Percentiles rank a stretch among this genome's conserved stretches.
Evolutionary conservation across 2,888 invertebrate genomes (phyloP).

Genomic region (Hirtodrosophila alboralis): DNA sequence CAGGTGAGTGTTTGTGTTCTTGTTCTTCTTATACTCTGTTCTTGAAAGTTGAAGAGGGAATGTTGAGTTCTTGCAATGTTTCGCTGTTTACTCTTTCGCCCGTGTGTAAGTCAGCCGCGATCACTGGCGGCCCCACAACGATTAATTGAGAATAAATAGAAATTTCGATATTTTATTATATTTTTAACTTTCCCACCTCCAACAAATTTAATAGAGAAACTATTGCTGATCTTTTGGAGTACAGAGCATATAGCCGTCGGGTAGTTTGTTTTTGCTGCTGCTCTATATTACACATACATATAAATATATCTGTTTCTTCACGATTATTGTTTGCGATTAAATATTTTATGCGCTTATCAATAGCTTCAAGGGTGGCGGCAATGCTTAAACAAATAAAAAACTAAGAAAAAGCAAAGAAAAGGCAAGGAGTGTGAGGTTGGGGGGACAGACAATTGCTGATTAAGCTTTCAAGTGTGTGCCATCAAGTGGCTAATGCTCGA

Average conservation of each 20-base stretch:
- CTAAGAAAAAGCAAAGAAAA: conserved; percentile 12
- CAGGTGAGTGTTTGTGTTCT: conserved; percentile 55
- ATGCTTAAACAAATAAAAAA: conserved; percentile 61
- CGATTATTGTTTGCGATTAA: conserved; percentile 61
- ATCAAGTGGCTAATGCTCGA: conserved; percentile 27
- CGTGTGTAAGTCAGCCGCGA: too few relatives aligned
- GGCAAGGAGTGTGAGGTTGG: not conserved
- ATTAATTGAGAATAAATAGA: too few relatives aligned
- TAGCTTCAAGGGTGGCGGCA: conserved; percentile 68
- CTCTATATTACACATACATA: too few relatives aligned
- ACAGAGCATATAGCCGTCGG: too few relatives aligned
- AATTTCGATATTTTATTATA: too few relatives aligned
- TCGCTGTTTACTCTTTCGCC: too few relatives aligned
- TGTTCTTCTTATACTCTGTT: conserved; percentile 9
- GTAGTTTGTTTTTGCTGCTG: conserved; percentile 5
- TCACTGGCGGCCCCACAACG: too few relatives aligned
- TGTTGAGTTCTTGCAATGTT: too few relatives aligned
- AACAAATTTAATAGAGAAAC: too few relatives aligned
- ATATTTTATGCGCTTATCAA: conserved; percentile 77
- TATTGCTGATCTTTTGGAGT: too few relatives aligned
- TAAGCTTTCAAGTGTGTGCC: conserved; percentile 15
- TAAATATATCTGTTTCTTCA: conserved; percentile 56
- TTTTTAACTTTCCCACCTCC: too few relatives aligned
- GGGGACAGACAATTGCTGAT: conserved; percentile 2
- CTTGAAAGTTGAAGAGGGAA: too few relatives aligned